These are phyloP conservation scores for Drosophila barbarae DNA, from an alignment of 2,888 invertebrate genomes.

Conservation along the genomic window DNA sequence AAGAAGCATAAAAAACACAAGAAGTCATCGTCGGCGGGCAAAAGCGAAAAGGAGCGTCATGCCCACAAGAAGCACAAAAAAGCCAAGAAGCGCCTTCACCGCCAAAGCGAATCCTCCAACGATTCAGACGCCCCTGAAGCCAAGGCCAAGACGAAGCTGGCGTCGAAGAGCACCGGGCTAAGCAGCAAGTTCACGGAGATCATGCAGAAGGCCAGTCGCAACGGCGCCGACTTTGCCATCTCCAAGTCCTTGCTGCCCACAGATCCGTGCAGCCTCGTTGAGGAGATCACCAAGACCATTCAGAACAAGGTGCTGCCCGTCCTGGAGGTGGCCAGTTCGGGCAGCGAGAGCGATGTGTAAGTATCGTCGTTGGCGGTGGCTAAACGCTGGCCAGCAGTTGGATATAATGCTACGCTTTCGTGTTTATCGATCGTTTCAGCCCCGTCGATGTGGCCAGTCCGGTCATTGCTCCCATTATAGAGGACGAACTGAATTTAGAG, in stretches of 20 bases:
- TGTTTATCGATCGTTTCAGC: slow-evolving; percentile 41
- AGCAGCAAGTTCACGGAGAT: slow-evolving; percentile 78
- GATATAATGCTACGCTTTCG: background rate
- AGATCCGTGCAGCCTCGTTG: slow-evolving; percentile 81
- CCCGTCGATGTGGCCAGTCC: slow-evolving; percentile 85
- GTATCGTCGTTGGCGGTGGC: slow-evolving; percentile 37
- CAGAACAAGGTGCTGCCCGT: slow-evolving; percentile 78
- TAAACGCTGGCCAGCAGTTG: background rate
- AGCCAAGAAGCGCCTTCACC: slow-evolving; percentile 81
- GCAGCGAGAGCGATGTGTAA: slow-evolving; percentile 83
- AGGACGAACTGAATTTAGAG: slow-evolving; percentile 92
- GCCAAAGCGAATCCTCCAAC: slow-evolving; percentile 78
- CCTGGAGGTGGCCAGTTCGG: slow-evolving; percentile 85
- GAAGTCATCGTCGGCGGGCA: slow-evolving; percentile 73
- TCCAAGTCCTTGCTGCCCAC: slow-evolving; percentile 77
- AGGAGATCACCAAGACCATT: slow-evolving; percentile 80
- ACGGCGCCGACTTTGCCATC: slow-evolving; percentile 70
- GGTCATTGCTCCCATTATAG: slow-evolving; percentile 85
- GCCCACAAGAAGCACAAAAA: slow-evolving; percentile 80
- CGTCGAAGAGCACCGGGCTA: slow-evolving; percentile 54
- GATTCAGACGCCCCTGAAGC: slow-evolving; percentile 52
- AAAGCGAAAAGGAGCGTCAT: slow-evolving; percentile 77
- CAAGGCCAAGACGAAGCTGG: slow-evolving; percentile 52
- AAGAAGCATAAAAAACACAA: slow-evolving; percentile 87
- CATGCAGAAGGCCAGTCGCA: slow-evolving; percentile 76